Conservation (phyloP, 2,888 invertebrate species). For the Morpho achilles region DNA sequence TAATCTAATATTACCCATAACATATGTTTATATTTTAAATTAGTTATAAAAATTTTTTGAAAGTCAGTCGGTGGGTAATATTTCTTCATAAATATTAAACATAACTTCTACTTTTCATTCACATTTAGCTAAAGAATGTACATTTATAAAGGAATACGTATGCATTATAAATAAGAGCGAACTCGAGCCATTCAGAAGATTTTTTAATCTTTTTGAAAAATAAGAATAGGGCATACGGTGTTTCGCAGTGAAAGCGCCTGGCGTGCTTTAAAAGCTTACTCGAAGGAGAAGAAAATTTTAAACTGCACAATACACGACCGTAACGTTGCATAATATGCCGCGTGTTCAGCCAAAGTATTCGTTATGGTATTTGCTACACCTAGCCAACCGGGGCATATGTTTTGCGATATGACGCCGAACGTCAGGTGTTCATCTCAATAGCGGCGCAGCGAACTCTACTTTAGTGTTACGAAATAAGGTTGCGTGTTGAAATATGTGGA, state of each 20-base stretch:
- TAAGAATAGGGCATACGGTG: constrained; percentile 31
- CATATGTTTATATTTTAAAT: too few species aligned
- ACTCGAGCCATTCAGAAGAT: not conserved
- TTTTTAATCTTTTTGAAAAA: constrained; percentile 20
- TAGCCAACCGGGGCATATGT: constrained; percentile 76
- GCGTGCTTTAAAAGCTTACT: constrained; percentile 51
- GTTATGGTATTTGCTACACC: constrained; percentile 78
- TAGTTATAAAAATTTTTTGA: too few species aligned
- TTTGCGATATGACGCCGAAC: constrained; percentile 75
- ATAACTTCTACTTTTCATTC: not conserved
- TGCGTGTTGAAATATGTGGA: constrained; percentile 36
- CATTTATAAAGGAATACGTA: constrained; percentile 6
- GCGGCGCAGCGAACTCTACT: constrained; percentile 45
- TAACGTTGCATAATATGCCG: constrained; percentile 76
- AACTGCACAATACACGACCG: constrained; percentile 64
- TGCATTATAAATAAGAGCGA: constrained; percentile 11
- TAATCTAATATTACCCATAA: too few species aligned
- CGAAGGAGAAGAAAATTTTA: constrained; percentile 60
- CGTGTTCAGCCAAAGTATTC: constrained; percentile 77
- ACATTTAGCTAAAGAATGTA: constrained; percentile 7
- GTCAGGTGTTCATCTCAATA: constrained; percentile 74
- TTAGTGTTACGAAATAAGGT: constrained; percentile 42
- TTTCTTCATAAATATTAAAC: constrained; percentile 3
- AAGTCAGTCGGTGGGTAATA: not conserved
- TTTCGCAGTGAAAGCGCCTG: constrained; percentile 34